Evolutionary conservation across 2,797 vertebrate genomes (phyloP).

Genomic region (Melopsittacus undulatus): DNA sequence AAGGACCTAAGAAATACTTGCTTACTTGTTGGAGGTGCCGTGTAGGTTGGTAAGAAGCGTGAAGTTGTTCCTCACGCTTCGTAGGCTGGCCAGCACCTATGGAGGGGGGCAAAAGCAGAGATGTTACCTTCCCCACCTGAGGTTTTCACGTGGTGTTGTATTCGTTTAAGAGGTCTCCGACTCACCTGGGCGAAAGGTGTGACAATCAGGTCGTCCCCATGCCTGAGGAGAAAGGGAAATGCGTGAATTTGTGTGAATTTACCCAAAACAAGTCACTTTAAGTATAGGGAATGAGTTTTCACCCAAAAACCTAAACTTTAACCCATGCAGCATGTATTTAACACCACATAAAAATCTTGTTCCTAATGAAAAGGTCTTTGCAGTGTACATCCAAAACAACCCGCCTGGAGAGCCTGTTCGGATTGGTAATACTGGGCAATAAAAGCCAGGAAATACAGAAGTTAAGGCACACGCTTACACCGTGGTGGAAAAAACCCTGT

Average conservation of each 20-base stretch:
- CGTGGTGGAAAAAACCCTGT: constrained; percentile 51
- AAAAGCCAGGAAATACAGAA: constrained; percentile 70
- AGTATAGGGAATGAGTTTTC: neutral
- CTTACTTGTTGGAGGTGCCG: constrained; percentile 90
- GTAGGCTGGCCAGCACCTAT: constrained; percentile 92
- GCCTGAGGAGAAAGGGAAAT: constrained; percentile 73
- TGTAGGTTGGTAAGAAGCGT: constrained; percentile 91
- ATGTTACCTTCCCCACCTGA: neutral
- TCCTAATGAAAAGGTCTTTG: constrained; percentile 5
- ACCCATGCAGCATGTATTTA: neutral
- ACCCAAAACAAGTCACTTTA: neutral
- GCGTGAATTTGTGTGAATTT: neutral
- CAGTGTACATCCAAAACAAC: neutral
- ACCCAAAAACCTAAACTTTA: neutral
- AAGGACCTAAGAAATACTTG: neutral
- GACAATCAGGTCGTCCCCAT: constrained; percentile 94
- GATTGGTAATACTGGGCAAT: constrained; percentile 1
- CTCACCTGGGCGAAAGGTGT: constrained; percentile 96
- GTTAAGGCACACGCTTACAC: neutral
- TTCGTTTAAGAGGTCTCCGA: neutral
- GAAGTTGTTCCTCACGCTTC: constrained; percentile 95
- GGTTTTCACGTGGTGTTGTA: fast-evolving
- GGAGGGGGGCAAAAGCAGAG: neutral
- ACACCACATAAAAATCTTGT: neutral
- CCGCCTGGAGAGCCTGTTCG: fast-evolving